Conservation (phyloP, 2,113 vertebrate genomes). For the Neogobius melanostomus region DNA sequence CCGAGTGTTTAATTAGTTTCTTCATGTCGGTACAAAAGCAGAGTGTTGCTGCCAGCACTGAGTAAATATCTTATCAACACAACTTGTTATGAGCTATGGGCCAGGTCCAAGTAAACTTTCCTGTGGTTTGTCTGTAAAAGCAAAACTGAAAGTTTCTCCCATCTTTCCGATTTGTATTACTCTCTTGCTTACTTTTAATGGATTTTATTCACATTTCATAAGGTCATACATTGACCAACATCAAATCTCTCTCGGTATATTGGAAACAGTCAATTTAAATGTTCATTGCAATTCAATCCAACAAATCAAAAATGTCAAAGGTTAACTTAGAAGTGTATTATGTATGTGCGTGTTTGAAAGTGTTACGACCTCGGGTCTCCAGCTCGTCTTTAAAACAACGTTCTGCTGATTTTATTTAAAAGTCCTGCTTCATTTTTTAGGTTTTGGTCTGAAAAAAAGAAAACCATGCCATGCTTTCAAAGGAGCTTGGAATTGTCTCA, state of each 20-base stretch:
- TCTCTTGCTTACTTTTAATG: neutral
- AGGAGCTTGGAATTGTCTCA: too few relatives aligned
- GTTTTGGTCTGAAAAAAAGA: neutral
- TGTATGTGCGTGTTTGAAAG: neutral
- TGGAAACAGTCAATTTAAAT: neutral
- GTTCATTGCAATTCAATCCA: neutral
- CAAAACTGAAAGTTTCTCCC: neutral
- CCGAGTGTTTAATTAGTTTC: slow-evolving; percentile 10
- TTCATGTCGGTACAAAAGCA: slow-evolving; percentile 12
- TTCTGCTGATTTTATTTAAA: neutral
- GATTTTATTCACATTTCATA: slow-evolving; percentile 6
- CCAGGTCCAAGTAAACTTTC: neutral
- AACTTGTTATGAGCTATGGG: slow-evolving; percentile 1
- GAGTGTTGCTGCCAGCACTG: slow-evolving; percentile 3
- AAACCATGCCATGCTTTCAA: too few relatives aligned
- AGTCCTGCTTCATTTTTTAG: neutral
- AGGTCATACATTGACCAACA: neutral
- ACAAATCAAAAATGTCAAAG: neutral
- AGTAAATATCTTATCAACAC: slow-evolving; percentile 5
- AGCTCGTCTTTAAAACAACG: neutral
- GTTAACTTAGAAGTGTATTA: neutral
- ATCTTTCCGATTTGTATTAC: neutral
- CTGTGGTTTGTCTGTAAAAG: slow-evolving; percentile 3
- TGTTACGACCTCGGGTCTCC: neutral
- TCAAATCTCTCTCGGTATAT: neutral